These are phyloP conservation scores for Andrena camellia DNA, from an alignment of 2,888 invertebrate species.

Conservation along the genomic window DNA sequence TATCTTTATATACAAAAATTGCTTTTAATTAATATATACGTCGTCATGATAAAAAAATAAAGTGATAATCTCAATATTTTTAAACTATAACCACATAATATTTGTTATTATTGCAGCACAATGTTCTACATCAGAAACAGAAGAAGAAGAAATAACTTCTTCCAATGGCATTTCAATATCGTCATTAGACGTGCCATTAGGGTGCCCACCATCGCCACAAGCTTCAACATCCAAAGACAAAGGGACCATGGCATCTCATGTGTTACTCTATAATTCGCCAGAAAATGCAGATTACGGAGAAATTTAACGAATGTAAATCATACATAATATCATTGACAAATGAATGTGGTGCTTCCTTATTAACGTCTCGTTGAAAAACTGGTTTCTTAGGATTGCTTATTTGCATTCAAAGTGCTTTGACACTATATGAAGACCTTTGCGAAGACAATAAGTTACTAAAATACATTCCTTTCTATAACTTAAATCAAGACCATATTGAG, in stretches of 20 bases:
- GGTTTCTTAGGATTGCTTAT: background rate
- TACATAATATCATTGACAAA: too few relatives aligned
- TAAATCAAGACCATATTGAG: background rate
- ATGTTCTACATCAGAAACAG: background rate
- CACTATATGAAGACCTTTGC: background rate
- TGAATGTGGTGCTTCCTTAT: too few relatives aligned
- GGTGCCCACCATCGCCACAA: background rate
- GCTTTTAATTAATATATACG: slow-evolving; percentile 4
- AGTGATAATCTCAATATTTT: background rate
- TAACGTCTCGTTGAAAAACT: background rate
- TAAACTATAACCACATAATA: slow-evolving; percentile 2
- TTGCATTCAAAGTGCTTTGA: background rate
- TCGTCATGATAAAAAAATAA: slow-evolving; percentile 8
- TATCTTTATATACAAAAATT: slow-evolving; percentile 2
- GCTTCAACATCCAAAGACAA: background rate
- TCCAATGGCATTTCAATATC: background rate
- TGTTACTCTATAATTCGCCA: background rate
- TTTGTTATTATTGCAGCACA: background rate
- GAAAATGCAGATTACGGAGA: background rate
- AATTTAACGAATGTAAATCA: too few relatives aligned
- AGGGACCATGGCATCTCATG: background rate
- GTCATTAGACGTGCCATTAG: background rate
- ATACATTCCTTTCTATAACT: background rate
- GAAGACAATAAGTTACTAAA: background rate
- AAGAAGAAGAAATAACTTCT: background rate